Base-by-base conservation (phyloP, 1,140 invertebrate species). In the Papilio helenus region DNA sequence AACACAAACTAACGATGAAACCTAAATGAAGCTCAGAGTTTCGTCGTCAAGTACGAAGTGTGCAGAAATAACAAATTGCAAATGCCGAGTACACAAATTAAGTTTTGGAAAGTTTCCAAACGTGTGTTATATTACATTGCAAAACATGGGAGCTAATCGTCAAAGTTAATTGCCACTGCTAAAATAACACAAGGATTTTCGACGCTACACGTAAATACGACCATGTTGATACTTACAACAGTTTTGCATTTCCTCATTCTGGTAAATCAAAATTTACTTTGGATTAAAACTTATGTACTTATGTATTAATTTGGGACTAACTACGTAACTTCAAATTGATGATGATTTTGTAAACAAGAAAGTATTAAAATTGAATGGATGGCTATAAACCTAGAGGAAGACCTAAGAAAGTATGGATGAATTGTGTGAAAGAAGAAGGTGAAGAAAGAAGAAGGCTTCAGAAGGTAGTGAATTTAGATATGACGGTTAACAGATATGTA, bases 61-160 rank as follows among this genome's bases (percentile, higher is more conserved):
- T 74, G 44, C 20, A 74, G 72, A 49, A 51, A 74, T 46, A 74
- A 74, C 44, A 74, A 74, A 74, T 74, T 74, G 72, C 72, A 49
- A 74, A 49, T 49, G 44, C 72, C 42, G 72, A 49, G 3, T 46
- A 51, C n/a, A 49, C 39, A 74, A 74, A 74, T 74, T 74, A 74
- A 74, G 44, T 74, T 46, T 74, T 74, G 72, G 72, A 51, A 46
- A 51, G 42, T 49, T 74, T 74, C 72, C 72, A 74, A 74, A 74
- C 14, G 42, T 49, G 72, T 74, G 72, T 29, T 74, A 49, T 49
- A 18, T 74, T 74, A 74, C 72, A 74, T 74, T 26, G 20, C 72
- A 74, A 74, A 74, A 74, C 72, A 74, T 49, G 72, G 46, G 71
- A 49, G 39, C 72, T 74, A 74, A 74, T 74, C 72, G 72, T 74